Evolutionary conservation across 2,113 vertebrate genomes (phyloP).

Genomic region (Sinosuthora webbiana): DNA sequence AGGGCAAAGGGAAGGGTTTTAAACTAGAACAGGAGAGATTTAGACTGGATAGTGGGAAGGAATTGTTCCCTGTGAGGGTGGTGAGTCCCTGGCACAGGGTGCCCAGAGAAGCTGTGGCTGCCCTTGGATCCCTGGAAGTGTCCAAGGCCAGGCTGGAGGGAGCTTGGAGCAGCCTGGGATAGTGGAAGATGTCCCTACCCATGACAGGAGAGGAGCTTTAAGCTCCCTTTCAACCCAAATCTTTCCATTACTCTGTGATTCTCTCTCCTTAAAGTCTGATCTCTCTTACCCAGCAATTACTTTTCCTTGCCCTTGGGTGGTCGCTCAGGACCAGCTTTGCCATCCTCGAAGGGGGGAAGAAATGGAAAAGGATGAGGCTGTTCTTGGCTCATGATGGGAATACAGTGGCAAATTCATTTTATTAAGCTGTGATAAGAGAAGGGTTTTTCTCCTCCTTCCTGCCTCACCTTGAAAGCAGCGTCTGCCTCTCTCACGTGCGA

Average conservation of each 20-base stretch:
- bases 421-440: neutral
- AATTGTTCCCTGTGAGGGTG: neutral
- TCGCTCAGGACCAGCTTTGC: neutral
- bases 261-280: neutral
- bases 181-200: neutral
- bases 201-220: neutral
- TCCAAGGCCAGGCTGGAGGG: fast-evolving
- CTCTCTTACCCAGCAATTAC: neutral
- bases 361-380: neutral
- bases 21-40: neutral
- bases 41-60: neutral
- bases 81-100: neutral
- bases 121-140: neutral
- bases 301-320: neutral
- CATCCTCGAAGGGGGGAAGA: neutral
- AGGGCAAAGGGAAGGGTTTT: neutral
- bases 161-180: fast-evolving
- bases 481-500: neutral
- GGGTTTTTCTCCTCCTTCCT: neutral
- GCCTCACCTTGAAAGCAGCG: neutral
- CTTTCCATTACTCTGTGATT: neutral
- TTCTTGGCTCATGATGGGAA: neutral
- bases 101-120: neutral
- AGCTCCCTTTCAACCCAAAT: neutral
- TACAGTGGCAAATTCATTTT: neutral